Evolutionary conservation across 2,888 invertebrate species (phyloP).

Genomic region (Buathra laborator): DNA sequence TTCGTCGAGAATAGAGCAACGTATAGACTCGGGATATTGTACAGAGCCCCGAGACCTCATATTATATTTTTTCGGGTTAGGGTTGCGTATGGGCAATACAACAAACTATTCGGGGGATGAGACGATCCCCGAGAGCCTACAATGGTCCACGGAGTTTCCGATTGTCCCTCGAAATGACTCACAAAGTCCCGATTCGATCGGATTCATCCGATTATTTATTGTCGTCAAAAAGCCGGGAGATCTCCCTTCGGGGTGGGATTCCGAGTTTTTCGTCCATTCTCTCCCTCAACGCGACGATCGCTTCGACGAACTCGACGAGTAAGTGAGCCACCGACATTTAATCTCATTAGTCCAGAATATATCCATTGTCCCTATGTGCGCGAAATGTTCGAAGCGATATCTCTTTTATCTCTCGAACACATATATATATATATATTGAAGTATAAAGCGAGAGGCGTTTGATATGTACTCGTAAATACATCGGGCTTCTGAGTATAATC

Average conservation of each 20-base stretch:
- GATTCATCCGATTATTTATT: conserved; percentile 82
- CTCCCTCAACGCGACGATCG: conserved; percentile 28
- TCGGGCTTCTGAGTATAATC: conserved; percentile 5
- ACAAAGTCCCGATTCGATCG: conserved; percentile 76
- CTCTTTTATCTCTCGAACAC: conserved; percentile 18
- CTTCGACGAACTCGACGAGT: conserved; percentile 28
- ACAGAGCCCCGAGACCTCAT: background rate
- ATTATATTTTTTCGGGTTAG: conserved; percentile 46
- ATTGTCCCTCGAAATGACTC: conserved; percentile 78
- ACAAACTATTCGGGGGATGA: conserved; percentile 46
- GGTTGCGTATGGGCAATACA: conserved; percentile 67
- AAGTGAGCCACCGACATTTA: conserved; percentile 51
- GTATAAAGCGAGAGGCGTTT: background rate
- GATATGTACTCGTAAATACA: conserved; percentile 35
- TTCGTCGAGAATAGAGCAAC: conserved; percentile 22
- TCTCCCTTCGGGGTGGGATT: conserved; percentile 57
- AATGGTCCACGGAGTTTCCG: conserved; percentile 69
- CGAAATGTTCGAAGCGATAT: conserved; percentile 8
- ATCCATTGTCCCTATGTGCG: conserved; percentile 1
- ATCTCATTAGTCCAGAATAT: conserved; percentile 61
- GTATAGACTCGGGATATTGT: background rate
- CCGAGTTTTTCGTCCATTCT: background rate
- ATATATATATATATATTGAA: background rate
- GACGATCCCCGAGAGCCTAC: conserved; percentile 47
- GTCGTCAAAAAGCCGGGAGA: conserved; percentile 78